These are phyloP conservation scores for Hucho hucho DNA, from an alignment of 2,113 vertebrate species.

Conservation along the genomic window DNA sequence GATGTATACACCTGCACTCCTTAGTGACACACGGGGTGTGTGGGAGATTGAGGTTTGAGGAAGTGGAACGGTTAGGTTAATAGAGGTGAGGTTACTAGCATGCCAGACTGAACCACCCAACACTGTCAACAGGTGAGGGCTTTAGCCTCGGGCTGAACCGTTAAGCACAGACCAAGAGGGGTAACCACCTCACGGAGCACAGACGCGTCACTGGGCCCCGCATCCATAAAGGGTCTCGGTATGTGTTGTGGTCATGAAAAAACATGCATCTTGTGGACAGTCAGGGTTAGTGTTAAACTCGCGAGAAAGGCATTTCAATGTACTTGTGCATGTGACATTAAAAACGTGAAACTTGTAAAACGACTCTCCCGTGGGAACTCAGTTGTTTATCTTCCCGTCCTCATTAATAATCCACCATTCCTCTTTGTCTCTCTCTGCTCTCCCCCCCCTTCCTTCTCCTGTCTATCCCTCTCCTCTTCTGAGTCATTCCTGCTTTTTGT, in stretches of 20 bases:
- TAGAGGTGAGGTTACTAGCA: not conserved
- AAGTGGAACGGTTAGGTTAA: slow-evolving; percentile 29
- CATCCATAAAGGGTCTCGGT: no score
- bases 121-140: slow-evolving; percentile 21
- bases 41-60: slow-evolving; percentile 40
- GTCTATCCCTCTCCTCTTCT: slow-evolving; percentile 18
- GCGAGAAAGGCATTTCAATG: no score
- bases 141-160: not conserved
- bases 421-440: slow-evolving; percentile 7
- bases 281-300: slow-evolving; percentile 21
- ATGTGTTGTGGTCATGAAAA: slow-evolving; percentile 9
- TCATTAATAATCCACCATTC: slow-evolving; percentile 64
- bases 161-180: no score
- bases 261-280: slow-evolving; percentile 17
- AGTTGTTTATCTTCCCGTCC: slow-evolving; percentile 48
- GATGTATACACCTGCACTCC: not conserved
- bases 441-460: slow-evolving; percentile 39
- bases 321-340: not conserved
- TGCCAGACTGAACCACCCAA: not conserved
- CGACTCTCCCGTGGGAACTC: slow-evolving; percentile 40
- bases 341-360: slow-evolving; percentile 18
- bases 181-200: not conserved
- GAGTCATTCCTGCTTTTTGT: slow-evolving; percentile 55
- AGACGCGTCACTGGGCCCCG: not conserved
- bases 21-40: not conserved